These are phyloP conservation scores for Chromoteleia sp. DNA, from an alignment of 2,888 invertebrate species.

Conservation along the genomic window DNA sequence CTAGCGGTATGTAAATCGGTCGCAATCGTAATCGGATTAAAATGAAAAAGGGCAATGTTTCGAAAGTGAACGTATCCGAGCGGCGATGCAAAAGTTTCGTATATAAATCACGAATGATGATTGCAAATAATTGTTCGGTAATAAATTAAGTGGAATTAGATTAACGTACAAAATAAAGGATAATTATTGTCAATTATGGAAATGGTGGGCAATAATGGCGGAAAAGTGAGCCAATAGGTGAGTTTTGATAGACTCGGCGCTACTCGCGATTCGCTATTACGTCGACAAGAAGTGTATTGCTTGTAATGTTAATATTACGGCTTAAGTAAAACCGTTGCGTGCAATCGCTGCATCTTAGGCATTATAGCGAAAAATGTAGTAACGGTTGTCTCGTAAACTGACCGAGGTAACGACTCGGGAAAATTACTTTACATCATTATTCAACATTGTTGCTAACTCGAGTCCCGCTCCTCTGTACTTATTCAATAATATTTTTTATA, in stretches of 20 bases:
- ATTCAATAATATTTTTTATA: constrained; percentile 68
- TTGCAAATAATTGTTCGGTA: constrained; percentile 28
- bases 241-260: constrained; percentile 44
- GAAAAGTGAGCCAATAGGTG: constrained; percentile 50
- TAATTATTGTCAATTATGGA: constrained; percentile 59
- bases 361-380: constrained; percentile 64
- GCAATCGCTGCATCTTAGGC: constrained; percentile 59
- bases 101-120: constrained; percentile 24
- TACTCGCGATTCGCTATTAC: constrained; percentile 56
- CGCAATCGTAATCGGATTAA: too few relatives aligned
- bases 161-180: constrained; percentile 45
- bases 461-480: constrained; percentile 62
- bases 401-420: constrained; percentile 63
- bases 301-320: constrained; percentile 61
- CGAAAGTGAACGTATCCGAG: constrained; percentile 13
- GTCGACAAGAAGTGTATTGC: constrained; percentile 57
- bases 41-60: background rate
- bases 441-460: constrained; percentile 66
- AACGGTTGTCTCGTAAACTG: constrained; percentile 69
- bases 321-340: constrained; percentile 67
- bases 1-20: too few relatives aligned
- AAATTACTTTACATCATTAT: constrained; percentile 68
- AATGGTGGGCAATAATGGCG: constrained; percentile 43
- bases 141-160: constrained; percentile 49
- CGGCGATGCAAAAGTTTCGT: background rate